Evolutionary conservation across 2,797 vertebrate species (phyloP).

Genomic region (Pteropus rufus): DNA sequence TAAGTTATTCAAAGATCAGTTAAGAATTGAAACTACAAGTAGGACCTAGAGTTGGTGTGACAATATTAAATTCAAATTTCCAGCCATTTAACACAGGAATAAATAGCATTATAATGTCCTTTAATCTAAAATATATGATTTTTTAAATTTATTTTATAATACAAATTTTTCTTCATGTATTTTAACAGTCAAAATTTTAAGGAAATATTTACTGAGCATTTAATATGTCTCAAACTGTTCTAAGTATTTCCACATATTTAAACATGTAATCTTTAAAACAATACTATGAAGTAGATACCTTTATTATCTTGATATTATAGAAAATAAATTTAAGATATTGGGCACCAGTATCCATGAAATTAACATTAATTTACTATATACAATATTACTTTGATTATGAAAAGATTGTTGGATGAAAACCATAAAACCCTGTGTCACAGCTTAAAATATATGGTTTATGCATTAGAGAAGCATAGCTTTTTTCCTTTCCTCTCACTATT

Average conservation of each 20-base stretch:
- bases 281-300: not conserved
- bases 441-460: not conserved
- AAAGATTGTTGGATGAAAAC: not conserved
- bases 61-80: not conserved
- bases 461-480: not conserved
- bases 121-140: not conserved
- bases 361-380: not conserved
- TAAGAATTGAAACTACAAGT: not conserved
- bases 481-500: not conserved
- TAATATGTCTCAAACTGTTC: not conserved
- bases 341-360: not conserved
- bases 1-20: not conserved
- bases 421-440: not conserved
- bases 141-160: not conserved
- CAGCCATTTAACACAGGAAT: not conserved
- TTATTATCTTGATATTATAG: not conserved
- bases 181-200: not conserved
- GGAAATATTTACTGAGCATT: not conserved
- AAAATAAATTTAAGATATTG: not conserved
- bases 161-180: not conserved
- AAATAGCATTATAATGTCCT: not conserved
- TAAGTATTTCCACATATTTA: not conserved
- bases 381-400: not conserved
- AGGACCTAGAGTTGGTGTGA: not conserved
- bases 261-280: not conserved